Evolutionary conservation across 2,888 invertebrate species (phyloP).

Genomic region (Steinernema scapterisci): DNA sequence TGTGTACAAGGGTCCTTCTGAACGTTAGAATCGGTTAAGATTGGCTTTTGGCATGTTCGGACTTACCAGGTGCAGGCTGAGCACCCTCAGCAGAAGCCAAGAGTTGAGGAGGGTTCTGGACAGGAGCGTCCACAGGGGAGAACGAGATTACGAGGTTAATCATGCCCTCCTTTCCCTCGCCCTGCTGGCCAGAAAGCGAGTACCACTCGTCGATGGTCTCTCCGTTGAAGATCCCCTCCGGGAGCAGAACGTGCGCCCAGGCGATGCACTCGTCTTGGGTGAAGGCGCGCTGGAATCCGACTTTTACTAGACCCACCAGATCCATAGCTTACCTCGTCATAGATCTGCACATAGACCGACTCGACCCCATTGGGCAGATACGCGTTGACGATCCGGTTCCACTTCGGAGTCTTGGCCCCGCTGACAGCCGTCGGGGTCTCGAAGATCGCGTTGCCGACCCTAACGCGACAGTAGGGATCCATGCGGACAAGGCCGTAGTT

Average conservation of each 20-base stretch:
- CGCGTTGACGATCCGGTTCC: constrained; percentile 94
- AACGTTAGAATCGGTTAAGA: neutral
- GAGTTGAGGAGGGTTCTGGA: constrained; percentile 35
- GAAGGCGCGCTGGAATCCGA: constrained; percentile 77
- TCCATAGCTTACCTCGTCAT: constrained; percentile 77
- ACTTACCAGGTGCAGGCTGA: constrained; percentile 28
- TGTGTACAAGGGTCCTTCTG: constrained; percentile 44
- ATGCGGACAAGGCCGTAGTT: constrained; percentile 64
- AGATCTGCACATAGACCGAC: constrained; percentile 87
- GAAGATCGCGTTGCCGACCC: constrained; percentile 90
- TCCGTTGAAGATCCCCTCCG: constrained; percentile 77
- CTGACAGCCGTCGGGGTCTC: constrained; percentile 93
- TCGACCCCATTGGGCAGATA: constrained; percentile 86
- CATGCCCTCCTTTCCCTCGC: constrained; percentile 78
- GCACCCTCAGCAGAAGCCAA: constrained; percentile 33
- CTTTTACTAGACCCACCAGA: neutral
- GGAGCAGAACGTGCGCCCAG: constrained; percentile 87
- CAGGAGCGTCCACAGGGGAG: constrained; percentile 51
- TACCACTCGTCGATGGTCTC: constrained; percentile 95
- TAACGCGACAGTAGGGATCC: constrained; percentile 89
- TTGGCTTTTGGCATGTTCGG: neutral
- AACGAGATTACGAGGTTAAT: constrained; percentile 86
- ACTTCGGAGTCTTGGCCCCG: constrained; percentile 90
- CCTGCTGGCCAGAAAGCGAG: constrained; percentile 85
- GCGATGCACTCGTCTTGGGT: constrained; percentile 94